Percentiles rank a stretch among this genome's conserved stretches.
These are phyloP conservation scores for Eublepharis macularius DNA, from an alignment of 2,113 vertebrate species.

Conservation along the genomic window DNA sequence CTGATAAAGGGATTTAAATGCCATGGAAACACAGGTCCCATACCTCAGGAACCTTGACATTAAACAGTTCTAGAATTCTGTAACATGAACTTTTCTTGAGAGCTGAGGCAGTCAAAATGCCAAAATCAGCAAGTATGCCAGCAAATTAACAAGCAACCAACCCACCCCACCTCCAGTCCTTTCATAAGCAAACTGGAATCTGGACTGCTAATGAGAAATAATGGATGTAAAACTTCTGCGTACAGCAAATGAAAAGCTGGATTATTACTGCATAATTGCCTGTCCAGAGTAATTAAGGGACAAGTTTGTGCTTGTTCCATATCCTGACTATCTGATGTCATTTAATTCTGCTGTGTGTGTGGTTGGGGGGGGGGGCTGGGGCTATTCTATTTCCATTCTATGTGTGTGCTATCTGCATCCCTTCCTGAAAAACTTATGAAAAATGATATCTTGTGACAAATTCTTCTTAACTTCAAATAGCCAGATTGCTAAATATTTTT, in stretches of 20 bases:
- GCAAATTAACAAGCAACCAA: not conserved
- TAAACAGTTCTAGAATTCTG: no score
- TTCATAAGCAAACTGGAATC: not conserved
- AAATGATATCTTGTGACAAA: not conserved
- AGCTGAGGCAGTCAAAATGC: not conserved
- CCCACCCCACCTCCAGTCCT: not conserved
- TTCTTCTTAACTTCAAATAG: not conserved
- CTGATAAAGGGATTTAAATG: not conserved
- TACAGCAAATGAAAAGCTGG: not conserved
- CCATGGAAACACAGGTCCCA: not conserved
- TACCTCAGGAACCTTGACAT: not conserved
- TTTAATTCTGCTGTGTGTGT: not conserved
- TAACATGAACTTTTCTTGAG: no score
- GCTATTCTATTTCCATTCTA: conserved; percentile 6
- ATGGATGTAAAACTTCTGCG: not conserved
- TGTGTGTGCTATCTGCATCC: not conserved
- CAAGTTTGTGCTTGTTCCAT: not conserved
- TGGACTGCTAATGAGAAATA: not conserved
- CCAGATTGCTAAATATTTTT: conserved; percentile 51
- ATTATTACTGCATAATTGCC: not conserved
- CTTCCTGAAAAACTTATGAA: not conserved
- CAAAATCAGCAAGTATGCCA: not conserved
- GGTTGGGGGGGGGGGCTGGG: not conserved
- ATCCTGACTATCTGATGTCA: not conserved
- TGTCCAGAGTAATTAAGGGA: not conserved